Base-by-base conservation (phyloP, 1,140 invertebrate genomes). In the Drosophila sechellia region DNA sequence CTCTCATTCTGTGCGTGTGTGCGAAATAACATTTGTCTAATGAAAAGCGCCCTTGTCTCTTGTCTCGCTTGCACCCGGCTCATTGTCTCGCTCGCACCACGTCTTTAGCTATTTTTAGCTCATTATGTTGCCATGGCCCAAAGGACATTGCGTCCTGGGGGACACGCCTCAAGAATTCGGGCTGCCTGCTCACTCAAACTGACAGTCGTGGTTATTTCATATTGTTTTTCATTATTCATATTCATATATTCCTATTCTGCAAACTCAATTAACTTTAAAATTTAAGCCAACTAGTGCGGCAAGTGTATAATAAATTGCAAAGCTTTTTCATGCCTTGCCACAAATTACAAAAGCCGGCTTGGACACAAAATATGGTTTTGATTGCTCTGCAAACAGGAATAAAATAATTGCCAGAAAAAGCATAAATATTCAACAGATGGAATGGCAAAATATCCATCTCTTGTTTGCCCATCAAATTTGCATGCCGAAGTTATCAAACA, bases 11-110 rank as follows among this genome's bases (percentile, higher is more conserved):
- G 60, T 68, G 61, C 49, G 55, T 75, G 57, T 71, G 60, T 52
- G 75, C 71, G 60, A 76, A 87, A 89, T 79, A 83, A 69, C 79
- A 89, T 87, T 87, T 87, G 79, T 83, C 70, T 87, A 81, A 83
- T 79, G 71, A 87, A 81, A 81, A 56, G 46, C 40, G 27, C 35
- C 50, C 71, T 59, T 55, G 45, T 58, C 48, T 60, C 42, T 22
- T 20, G 42, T 45, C 35, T 39, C 12, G 48, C 15, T 60, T 20
- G 11, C 22, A 22, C 17, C 8, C 10, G 5, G 4, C 17, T 12
- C 50, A 42, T 37, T 42, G 10, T 13, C 56, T 35, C 69, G n/a
- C 70, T 52, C 37, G 35, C 40, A 46, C 12, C 25, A 25, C 31
- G 58, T 40, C 35, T 46, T 39, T 61, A 64, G 48, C 75, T 86